Base-by-base conservation (phyloP, 2,113 vertebrate species). In the Ochotona curzoniae region DNA sequence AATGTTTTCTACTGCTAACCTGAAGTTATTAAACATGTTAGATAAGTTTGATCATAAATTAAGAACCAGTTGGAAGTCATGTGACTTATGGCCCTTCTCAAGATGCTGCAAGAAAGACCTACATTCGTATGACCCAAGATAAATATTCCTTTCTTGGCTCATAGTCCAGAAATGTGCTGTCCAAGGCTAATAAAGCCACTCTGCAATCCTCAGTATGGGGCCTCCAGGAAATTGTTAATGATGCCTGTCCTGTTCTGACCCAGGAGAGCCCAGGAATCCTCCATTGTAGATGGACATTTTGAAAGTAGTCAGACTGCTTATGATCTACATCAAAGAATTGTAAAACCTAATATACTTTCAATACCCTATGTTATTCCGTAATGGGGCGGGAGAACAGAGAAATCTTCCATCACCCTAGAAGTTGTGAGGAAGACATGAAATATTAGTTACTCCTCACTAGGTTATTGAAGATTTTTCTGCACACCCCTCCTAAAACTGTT, bases 1-100 rank as follows among this genome's bases (percentile, higher is more conserved):
- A 83, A 88, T 80, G 83, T 61, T 83, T 90, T 78, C 26, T 87
- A 70, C 92, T 87, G 70, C 81, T 91, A 90, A 79, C 49, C 82
- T 54, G 51, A 66, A 85, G n/a, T 87, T 89, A 73, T 91, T 63
- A 79, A 26, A 13, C 44, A 79, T 84, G 61, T 57, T 51, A 90
- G 30, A 66, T 90, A 81, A 54, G 7, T 44, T 93, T 95, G 47
- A 57, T 75, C 20, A 93, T 66, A 90, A 76, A 81, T 94, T 87
- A 87, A 85, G 18, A 93, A 80, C 25, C 49, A 89, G 76, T 64
- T 87, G 21, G 67, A 94, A 93, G n/a, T 89, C 81, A 20, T 73
- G 57, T 87, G 38, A 51, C 38, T 89, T 44, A 88, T 35, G n/a
- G 32, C 23, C 38, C 28, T 83, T 80, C 35, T 20, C 51, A 93